phyloP scores from a whole-genome alignment of 2,797 vertebrate genomes.

The Pogonophryne albipinna region DNA sequence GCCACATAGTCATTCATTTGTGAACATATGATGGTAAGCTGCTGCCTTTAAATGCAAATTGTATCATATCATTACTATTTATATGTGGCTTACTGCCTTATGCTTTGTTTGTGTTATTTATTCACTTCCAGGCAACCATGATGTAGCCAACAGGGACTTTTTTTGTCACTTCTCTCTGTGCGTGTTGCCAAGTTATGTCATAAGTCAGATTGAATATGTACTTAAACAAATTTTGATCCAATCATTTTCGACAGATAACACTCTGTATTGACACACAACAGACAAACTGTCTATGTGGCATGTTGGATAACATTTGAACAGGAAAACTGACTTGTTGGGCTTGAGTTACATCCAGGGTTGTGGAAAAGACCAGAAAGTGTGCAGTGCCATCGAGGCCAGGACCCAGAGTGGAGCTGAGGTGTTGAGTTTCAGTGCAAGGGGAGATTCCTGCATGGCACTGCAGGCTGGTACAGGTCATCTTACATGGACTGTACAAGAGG shows the following conservation, averaged over 20 bases:
- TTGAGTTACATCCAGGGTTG: constrained; percentile 10
- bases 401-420: constrained; percentile 60
- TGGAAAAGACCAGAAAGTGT: constrained; percentile 28
- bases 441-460: constrained; percentile 80
- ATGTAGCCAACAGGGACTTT: constrained; percentile 37
- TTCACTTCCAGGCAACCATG: constrained; percentile 56
- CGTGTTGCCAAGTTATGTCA: constrained; percentile 36
- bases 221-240: constrained; percentile 17
- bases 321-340: constrained; percentile 20
- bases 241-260: neutral
- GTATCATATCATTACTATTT: constrained; percentile 64
- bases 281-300: constrained; percentile 12
- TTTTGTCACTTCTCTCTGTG: constrained; percentile 25
- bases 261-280: neutral
- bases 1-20: constrained; percentile 18
- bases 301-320: constrained; percentile 6
- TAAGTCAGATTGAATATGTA: constrained; percentile 11
- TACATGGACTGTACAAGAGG: constrained; percentile 63
- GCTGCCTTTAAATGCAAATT: constrained; percentile 54
- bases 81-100: constrained; percentile 52
- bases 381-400: constrained; percentile 32
- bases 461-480: constrained; percentile 72
- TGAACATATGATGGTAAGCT: constrained; percentile 13
- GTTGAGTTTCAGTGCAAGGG: constrained; percentile 84
- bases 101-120: constrained; percentile 55